Evolutionary conservation across 2,888 invertebrate species (phyloP), one percentile per base, ranked within the genome.

Genomic region (Epinotia ramella): DNA sequence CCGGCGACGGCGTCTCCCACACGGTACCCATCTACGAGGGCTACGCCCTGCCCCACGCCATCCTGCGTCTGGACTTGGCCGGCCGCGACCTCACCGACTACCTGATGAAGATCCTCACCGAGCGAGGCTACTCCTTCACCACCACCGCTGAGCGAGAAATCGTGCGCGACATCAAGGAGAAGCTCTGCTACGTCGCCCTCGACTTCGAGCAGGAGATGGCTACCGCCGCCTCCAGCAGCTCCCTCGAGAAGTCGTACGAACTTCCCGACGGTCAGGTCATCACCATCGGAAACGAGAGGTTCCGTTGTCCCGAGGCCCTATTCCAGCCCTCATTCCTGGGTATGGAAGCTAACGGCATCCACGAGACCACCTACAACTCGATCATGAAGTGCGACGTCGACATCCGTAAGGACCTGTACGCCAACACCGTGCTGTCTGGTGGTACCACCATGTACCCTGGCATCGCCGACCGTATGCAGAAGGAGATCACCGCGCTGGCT

Each of bases 311-410:
- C 18, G 98, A 98, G 90, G 98, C 98, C 78, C 96, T 98, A 81
- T 98, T 98, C 97, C 98, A 98, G 90, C 98, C 98, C 81, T 97
- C 98, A 77, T 98, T 98, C 97, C 91, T 97, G 95, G 97, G 97
- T 85, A 97, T 97, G 97, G 97, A 97, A 96, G 97, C 97, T 76
- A 96, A 96, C 86, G 97, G 98, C 82, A 97, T 98, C 91, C 98
- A 98, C 89, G 97, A 98, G 92, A 97, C 97, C 84, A 97, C 97
- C 46, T 99, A 98, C 96, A 98, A 98, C 94, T 98, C 98, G 74
- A 98, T 98, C 96, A 98, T 98, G 98, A 98, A 98, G 96, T 98
- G 98, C 95, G 98, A 98, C 94, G 98, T 98, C 77, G 98, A 98
- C 91, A 98, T 98, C 96, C 97, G 98, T 96, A 98, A 98, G 96